Evolutionary conservation across 2,888 invertebrate genomes (phyloP), one percentile per base, ranked within the genome.

Genomic region (Ochropleura leucogaster): DNA sequence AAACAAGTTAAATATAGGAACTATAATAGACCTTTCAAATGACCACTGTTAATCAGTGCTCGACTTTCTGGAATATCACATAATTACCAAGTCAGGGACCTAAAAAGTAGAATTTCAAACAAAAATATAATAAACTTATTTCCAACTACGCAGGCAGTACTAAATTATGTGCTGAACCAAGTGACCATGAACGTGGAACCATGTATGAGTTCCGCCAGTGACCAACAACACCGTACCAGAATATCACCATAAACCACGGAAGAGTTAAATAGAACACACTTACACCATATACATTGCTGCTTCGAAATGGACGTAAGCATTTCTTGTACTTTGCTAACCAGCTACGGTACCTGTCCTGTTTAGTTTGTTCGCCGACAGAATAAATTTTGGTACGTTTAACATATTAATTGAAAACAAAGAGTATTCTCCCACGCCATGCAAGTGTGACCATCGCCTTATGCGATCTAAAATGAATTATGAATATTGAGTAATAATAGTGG

Each of bases 401-500:
- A 76, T 83, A 85, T 83, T 77, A 87, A 85, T 85, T 83, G 82
- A 83, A 85, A 89, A 90, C 89, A 90, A 88, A 84, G 89, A 84
- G 78, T 77, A 64, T 70, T 85, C 83, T 92, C 92, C 89, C 93
- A 93, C 93, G 92, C 88, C 82, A 91, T 72, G 89, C 89, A 90
- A 92, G 87, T 90, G 91, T 92, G 90, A 92, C 92, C 87, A 92
- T 92, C 91, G 85, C 80, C 79, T 72, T 85, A 87, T 85, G 83
- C 84, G 79, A 91, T 92, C 89, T 79, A 67, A 83, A 80, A 84
- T 85, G 77, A 81, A 78, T 76, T 76, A 80, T 82, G 69, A 74
- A 77, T 65, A 68, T 65, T 62, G 68, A 74, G 77, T 76, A 77
- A 68, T 77, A 64, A 71, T 75, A 82, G 72, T 66, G 72, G 66